Conservation (phyloP, 2,888 invertebrate species). For the Epinotia demarniana region DNA sequence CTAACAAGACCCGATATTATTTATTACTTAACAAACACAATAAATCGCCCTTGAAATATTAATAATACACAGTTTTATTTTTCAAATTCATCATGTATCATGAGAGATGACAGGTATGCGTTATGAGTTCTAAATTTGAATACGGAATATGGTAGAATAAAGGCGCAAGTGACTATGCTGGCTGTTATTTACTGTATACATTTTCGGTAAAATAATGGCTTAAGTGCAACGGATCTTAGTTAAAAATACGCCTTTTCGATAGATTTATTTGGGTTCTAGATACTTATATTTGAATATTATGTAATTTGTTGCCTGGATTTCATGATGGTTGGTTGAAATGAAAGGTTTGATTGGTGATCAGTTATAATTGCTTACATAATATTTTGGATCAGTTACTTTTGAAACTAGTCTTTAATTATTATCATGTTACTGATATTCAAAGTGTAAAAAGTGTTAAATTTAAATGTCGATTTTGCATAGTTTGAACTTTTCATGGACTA, state of each 20-base stretch:
- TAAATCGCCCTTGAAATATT: constrained; percentile 68
- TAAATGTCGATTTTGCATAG: too few species aligned
- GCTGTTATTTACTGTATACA: neutral
- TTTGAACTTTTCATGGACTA: too few species aligned
- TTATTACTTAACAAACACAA: constrained; percentile 67
- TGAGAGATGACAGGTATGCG: constrained; percentile 47
- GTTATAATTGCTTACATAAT: constrained; percentile 48
- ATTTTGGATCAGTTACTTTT: neutral
- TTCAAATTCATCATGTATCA: constrained; percentile 54
- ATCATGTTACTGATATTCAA: neutral
- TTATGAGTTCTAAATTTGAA: constrained; percentile 41
- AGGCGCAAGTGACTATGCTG: neutral
- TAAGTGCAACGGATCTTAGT: neutral
- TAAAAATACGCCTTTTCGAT: neutral
- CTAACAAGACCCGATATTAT: constrained; percentile 60
- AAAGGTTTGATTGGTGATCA: constrained; percentile 60
- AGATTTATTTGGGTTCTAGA: neutral
- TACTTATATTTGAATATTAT: constrained; percentile 22
- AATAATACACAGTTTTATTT: constrained; percentile 59
- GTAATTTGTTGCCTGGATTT: constrained; percentile 43
- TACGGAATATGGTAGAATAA: neutral
- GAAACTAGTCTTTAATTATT: neutral
- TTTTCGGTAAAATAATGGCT: neutral
- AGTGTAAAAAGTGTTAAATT: neutral
- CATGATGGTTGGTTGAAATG: constrained; percentile 56